A percentile compares a stretch with the other conserved stretches of the same genome.
phyloP scores from a whole-genome alignment of 2,888 invertebrate species.

The Acronicta leporina region DNA sequence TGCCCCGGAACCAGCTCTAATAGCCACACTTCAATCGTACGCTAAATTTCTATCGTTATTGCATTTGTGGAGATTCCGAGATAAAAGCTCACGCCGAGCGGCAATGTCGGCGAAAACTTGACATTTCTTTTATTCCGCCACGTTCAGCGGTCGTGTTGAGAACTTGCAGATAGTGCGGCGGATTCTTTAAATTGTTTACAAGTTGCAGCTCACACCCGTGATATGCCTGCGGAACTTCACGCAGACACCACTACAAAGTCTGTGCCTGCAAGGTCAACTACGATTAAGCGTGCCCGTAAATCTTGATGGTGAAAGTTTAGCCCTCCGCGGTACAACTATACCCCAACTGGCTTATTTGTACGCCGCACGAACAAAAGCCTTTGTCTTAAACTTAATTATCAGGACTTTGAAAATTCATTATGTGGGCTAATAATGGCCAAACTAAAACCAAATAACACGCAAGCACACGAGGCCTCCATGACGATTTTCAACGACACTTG shows the following conservation, averaged over 20 bases:
- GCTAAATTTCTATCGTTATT: conserved; percentile 54
- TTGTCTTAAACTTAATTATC: conserved; percentile 54
- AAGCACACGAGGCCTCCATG: conserved; percentile 6
- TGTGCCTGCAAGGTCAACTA: conserved; percentile 37
- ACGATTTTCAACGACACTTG: conserved; percentile 9
- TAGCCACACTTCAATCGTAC: conserved; percentile 52
- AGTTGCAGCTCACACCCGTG: conserved; percentile 11
- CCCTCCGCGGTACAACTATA: conserved; percentile 38
- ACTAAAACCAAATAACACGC: conserved; percentile 24
- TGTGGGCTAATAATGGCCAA: conserved; percentile 34
- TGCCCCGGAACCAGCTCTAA: conserved; percentile 50
- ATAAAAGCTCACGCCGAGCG: conserved; percentile 34
- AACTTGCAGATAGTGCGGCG: conserved; percentile 14
- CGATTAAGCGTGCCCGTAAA: conserved; percentile 45
- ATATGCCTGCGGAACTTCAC: conserved; percentile 7
- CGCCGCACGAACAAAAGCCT: conserved; percentile 47
- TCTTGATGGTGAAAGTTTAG: conserved; percentile 49
- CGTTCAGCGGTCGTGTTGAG: not conserved
- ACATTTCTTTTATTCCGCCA: conserved; percentile 36
- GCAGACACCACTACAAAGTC: conserved; percentile 6
- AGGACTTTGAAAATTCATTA: conserved; percentile 44
- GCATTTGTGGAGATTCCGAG: conserved; percentile 35
- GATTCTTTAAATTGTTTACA: conserved; percentile 34
- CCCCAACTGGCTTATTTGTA: conserved; percentile 47
- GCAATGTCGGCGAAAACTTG: conserved; percentile 30